Evolutionary conservation across 1,140 invertebrate species (phyloP), one percentile per base, ranked within the genome.

Genomic region (Drosophila truncata): DNA sequence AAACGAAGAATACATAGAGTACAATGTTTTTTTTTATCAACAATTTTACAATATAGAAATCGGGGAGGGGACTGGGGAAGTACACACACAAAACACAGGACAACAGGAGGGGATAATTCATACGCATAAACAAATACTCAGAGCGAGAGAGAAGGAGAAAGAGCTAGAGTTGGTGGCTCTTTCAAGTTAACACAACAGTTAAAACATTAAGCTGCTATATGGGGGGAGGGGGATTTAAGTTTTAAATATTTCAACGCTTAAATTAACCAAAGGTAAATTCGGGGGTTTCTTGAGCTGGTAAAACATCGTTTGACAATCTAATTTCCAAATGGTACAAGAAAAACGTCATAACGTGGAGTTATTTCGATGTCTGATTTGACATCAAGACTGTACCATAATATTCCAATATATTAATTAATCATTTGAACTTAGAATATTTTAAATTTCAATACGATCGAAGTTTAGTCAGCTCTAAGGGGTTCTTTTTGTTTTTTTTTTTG

Each of bases 1-100:
- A 88, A 90, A 88, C 85, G 73, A 84, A 88, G 73, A 88, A 83
- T 84, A 88, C 84, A 84, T 88, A 88, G 85, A 87, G 74, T 88
- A 88, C 84, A 90, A 80, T 88, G 74, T 61, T 75, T 58, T 55
- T 63, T 57, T 37, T 52, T 76, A 52, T 73, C 23, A 69, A 66
- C 70, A 66, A 71, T 75, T 86, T 59, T 74, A 87, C 83, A 87
- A 57, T 88, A 88, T 79, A 80, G 47, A 87, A 67, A 65, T 60
- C 39, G 41, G 54, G 52, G 52, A 35, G 39, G 39, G 27, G 42
- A 11, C 47, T 33, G 41, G 37, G 31, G 16, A 35, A 11, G 27
- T 64, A 50, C 63, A 69, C 60, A 76, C 58, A 82, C 44, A 72
- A 79, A 79, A 78, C 64, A 85, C 49, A 70, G 74, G 74, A 63